Base-by-base conservation (phyloP, 2,888 invertebrate genomes). In the Elysia crispata region DNA sequence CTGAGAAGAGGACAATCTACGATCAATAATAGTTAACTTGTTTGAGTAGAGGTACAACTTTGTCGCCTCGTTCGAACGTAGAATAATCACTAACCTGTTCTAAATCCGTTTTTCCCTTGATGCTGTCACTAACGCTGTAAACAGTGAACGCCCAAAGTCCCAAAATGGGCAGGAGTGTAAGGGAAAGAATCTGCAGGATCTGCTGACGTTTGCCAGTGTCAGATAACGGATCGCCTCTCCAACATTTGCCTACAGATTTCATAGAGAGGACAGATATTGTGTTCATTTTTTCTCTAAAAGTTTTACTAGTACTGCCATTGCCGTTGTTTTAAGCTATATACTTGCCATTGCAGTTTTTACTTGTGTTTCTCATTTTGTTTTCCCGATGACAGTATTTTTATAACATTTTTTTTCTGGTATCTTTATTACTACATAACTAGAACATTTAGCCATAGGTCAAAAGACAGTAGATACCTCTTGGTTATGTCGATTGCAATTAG, bases 61-160 rank as follows among this genome's bases (percentile, higher is more conserved):
- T n/a, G n/a, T n/a, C n/a, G n/a, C n/a, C n/a, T n/a, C n/a, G n/a
- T n/a, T n/a, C n/a, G n/a, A n/a, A n/a, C n/a, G n/a, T n/a, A 73
- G 30, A 3, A 18, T 31, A 6, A 41, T 31, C 13, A 5, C 13
- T 62, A 28, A 86, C 86, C 78, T 82, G 81, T 81, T 83, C 84
- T n/a, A 84, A 83, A 54, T 84, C 86, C 1, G 82, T 66, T 76
- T 85, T 85, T 62, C 82, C 84, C 69, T 84, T 82, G 23, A 86
- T 83, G 41, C 81, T 83, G 80, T 85, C 85, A 0, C 82, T 83
- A 5, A 86, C 76, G 1, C 83, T 83, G 77, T 84, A 83, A 70
- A 85, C 83, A 0, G 84, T 85, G 76, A 85, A 86, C 18, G 83
- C 83, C 86, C 86, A 86, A 0, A 86, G 85, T 3, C 85, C 85